phyloP scores from a whole-genome alignment of 30 jellyfish, hydroid and myxozoan genomes.

The Sanderia malayensis region DNA sequence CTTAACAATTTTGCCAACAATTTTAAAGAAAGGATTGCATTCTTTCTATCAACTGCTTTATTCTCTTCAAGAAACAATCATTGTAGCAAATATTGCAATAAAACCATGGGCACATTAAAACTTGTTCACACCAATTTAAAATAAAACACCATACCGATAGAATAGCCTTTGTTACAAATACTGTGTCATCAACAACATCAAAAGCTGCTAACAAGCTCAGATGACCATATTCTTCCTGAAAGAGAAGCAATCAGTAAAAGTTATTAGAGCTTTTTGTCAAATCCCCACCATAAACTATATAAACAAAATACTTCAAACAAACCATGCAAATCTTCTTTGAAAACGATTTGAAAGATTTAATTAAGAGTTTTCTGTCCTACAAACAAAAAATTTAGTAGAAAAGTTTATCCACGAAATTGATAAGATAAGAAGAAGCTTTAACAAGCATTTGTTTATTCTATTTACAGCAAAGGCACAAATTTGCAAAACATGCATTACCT shows the following conservation, averaged over 20 bases:
- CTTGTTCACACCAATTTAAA: no score
- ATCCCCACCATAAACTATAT: not conserved
- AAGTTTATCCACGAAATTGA: no score
- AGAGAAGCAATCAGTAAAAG: not conserved
- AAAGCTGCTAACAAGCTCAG: constrained; percentile 73
- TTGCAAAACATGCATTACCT: constrained; percentile 30
- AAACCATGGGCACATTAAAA: no score
- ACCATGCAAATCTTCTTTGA: constrained; percentile 87
- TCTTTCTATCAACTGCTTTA: no score
- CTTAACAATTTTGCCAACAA: no score
- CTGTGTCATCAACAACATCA: constrained; percentile 93
- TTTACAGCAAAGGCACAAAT: not conserved
- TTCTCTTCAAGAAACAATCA: no score
- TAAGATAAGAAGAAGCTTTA: not conserved
- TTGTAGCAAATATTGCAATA: no score
- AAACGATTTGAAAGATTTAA: constrained; percentile 77
- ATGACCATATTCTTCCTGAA: constrained; percentile 94
- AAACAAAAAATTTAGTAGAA: constrained; percentile 10
- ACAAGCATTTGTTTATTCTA: not conserved
- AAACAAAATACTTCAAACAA: not conserved
- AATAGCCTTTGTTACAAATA: constrained; percentile 65
- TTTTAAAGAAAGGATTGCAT: no score
- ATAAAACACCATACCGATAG: constrained; percentile 73
- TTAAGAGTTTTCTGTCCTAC: constrained; percentile 79
- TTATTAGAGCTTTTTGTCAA: not conserved